Base-by-base conservation (phyloP, 2,113 vertebrate species). In the Austrofundulus limnaeus region DNA sequence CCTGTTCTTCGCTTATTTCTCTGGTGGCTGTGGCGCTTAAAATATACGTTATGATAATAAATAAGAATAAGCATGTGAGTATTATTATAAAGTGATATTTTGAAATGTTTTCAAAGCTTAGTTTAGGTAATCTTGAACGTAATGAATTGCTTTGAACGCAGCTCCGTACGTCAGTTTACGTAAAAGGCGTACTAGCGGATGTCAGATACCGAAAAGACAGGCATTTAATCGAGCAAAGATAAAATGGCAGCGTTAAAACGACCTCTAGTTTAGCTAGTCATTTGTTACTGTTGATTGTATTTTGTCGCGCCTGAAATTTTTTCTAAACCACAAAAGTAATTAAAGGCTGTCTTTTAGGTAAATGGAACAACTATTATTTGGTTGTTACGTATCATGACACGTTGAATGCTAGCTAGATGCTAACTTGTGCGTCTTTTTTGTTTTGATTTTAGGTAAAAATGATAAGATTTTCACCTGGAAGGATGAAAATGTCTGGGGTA, bases 151-250 rank as follows among this genome's bases (percentile, higher is more conserved):
- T 59, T 78, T 87, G 83, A 90, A 90, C n/a, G 45, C 41, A 70
- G 66, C 84, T 64, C 61, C 54, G 52, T 68, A 38, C 41, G 47
- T 65, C 61, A 63, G 75, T 10, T 5, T 34, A 41, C 61, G 65
- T 70, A 38, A 66, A 87, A 85, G 9, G 4, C 75, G 70, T 69
- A 75, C 48, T n/a, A 84, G 25, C 89, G 78, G 81, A 89, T 72
- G 5, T 2, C 76, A 61, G 81, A 82, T n/a, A 11, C 34, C 2
- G 1, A 39, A 9, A 45, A 11, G 21, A 34, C 23, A 75, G 81
- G 52, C 23, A 20, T 81, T 82, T 80, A 86, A 85, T 77, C 45
- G 74, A 87, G 23, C 54, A 16, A 6, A 53, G 69, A 89, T 66
- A 12, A 0, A 21, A 62, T 66, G 51, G 7, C 21, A 45, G 28